Evolutionary conservation across 1,140 invertebrate species (phyloP).

Genomic region (Drosophila nikananu): DNA sequence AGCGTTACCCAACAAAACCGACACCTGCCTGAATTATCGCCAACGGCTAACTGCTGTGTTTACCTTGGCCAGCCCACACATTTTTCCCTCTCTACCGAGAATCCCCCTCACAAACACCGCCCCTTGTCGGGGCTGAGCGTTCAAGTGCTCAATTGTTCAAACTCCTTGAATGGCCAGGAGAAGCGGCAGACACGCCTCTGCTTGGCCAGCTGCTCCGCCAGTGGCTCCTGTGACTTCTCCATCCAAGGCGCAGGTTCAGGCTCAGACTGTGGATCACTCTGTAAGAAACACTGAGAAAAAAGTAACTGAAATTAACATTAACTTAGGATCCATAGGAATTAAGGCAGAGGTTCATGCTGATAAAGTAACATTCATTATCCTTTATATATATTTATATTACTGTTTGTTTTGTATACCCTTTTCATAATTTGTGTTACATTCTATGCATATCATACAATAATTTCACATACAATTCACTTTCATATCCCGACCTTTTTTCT

Average conservation of each 20-base stretch:
- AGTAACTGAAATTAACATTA: neutral
- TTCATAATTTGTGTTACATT: neutral
- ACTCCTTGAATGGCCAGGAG: conserved; percentile 49
- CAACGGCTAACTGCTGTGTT: conserved; percentile 51
- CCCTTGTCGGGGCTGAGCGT: conserved; percentile 53
- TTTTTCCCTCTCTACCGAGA: conserved; percentile 22
- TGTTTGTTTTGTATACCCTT: neutral
- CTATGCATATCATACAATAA: neutral
- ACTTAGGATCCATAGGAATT: no score
- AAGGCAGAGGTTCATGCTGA: no score
- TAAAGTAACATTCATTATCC: neutral
- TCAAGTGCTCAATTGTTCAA: conserved; percentile 78
- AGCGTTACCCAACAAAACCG: neutral
- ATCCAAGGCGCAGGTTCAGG: conserved; percentile 20
- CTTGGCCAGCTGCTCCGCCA: conserved; percentile 43
- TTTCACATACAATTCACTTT: no score
- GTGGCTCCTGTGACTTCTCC: conserved; percentile 27
- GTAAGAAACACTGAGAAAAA: conserved; percentile 23
- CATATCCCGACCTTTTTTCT: neutral
- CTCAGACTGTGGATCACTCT: conserved; percentile 15
- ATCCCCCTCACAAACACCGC: conserved; percentile 61
- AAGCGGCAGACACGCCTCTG: conserved; percentile 25
- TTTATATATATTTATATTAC: neutral
- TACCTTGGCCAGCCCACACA: conserved; percentile 50
- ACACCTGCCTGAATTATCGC: conserved; percentile 42